Evolutionary conservation across 2,797 vertebrate genomes (phyloP).

Genomic region (Halcyon badia): DNA sequence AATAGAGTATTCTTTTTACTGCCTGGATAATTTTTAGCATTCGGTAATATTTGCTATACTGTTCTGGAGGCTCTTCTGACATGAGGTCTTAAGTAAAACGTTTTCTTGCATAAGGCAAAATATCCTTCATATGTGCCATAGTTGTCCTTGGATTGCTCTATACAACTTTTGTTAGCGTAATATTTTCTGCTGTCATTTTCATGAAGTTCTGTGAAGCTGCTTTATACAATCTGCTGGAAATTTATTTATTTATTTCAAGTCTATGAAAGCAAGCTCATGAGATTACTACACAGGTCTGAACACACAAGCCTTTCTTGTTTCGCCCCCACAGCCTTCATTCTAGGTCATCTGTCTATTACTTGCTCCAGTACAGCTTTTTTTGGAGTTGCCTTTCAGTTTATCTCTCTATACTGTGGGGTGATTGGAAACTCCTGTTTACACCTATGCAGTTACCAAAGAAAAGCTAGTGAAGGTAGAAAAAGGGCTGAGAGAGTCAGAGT

Average conservation of each 20-base stretch:
- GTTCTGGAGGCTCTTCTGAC: not conserved
- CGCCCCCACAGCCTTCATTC: not conserved
- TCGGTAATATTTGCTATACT: not conserved
- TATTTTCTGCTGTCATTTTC: not conserved
- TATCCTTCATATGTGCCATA: not conserved
- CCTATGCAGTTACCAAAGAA: not conserved
- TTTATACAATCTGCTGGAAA: fast-evolving
- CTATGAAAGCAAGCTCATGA: not conserved
- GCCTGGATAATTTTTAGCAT: not conserved
- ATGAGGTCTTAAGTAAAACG: not conserved
- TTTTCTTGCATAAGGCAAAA: not conserved
- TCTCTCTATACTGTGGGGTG: fast-evolving
- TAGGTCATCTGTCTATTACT: not conserved
- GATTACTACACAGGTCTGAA: not conserved
- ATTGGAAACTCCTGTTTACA: not conserved
- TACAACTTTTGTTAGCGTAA: not conserved
- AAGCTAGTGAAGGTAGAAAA: not conserved
- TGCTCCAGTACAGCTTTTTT: not conserved
- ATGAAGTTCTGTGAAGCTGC: not conserved
- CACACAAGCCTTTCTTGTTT: not conserved
- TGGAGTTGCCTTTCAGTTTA: not conserved
- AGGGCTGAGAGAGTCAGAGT: not conserved
- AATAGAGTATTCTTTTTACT: constrained; percentile 6
- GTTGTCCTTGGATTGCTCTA: not conserved
- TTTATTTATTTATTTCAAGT: not conserved